Evolutionary conservation across 2,797 vertebrate species (phyloP).

Genomic region (Aeoliscus strigatus): DNA sequence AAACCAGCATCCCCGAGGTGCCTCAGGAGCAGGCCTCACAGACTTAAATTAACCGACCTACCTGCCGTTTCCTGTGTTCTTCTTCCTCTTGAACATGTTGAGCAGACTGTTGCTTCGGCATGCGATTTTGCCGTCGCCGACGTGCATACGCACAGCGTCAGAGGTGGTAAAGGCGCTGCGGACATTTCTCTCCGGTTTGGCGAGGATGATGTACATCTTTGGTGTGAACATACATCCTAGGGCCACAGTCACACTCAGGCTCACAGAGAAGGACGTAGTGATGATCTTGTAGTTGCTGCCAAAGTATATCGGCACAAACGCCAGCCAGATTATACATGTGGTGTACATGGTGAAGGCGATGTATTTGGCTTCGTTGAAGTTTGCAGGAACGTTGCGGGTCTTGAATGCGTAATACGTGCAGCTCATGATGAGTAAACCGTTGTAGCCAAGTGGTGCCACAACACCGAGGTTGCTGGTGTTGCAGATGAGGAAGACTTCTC

Average conservation of each 20-base stretch:
- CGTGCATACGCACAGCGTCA: slow-evolving; percentile 96
- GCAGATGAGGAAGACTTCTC: slow-evolving; percentile 96
- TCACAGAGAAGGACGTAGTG: slow-evolving; percentile 96
- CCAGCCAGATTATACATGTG: slow-evolving; percentile 98
- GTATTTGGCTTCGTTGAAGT: slow-evolving; percentile 98
- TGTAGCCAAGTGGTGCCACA: slow-evolving; percentile 94
- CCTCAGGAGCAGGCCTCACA: slow-evolving; percentile 61
- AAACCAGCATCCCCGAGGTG: slow-evolving; percentile 69
- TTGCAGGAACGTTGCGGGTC: slow-evolving; percentile 96
- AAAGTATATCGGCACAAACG: slow-evolving; percentile 97
- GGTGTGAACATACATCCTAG: slow-evolving; percentile 98
- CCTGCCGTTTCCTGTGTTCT: slow-evolving; percentile 89
- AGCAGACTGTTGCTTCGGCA: slow-evolving; percentile 93
- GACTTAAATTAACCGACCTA: slow-evolving; percentile 76
- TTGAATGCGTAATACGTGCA: slow-evolving; percentile 99
- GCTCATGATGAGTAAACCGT: slow-evolving; percentile 95
- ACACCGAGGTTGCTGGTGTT: slow-evolving; percentile 96
- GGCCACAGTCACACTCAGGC: slow-evolving; percentile 94
- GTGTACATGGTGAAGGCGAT: slow-evolving; percentile 99
- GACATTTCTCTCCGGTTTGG: slow-evolving; percentile 94
- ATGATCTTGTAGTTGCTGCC: slow-evolving; percentile 99
- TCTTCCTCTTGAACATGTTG: slow-evolving; percentile 98
- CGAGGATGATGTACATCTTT: slow-evolving; percentile 98
- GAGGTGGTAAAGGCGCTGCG: slow-evolving; percentile 98
- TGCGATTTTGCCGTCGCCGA: slow-evolving; percentile 91